Base-by-base conservation (phyloP, 2,888 invertebrate genomes). In the Pimpla rufipes region DNA sequence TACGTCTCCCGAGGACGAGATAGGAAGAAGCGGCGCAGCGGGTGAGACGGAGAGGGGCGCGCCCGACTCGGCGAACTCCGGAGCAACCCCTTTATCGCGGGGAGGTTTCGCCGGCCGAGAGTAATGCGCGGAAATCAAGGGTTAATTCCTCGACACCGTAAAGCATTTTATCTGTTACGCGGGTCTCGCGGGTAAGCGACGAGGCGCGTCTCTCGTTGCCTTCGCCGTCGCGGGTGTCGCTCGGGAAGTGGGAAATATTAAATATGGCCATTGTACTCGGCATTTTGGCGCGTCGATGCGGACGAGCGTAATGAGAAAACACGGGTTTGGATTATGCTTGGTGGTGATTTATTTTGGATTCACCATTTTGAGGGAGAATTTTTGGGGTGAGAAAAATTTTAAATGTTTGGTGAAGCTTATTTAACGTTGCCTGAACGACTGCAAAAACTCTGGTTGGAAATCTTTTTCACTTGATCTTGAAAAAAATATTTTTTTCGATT, bases 81-180 rank as follows among this genome's bases (percentile, higher is more conserved):
- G 86, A 89, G 87, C 90, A 90, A 90, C 91, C 91, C 92, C 91
- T 93, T 93, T 93, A 93, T 93, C 93, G 91, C 87, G 85, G 78
- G 85, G 87, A 81, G 87, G 89, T 87, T 89, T 90, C 89, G 88
- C 84, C 87, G 85, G 62, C 86, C 77, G 88, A 93, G 92, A 93
- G 89, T 93, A 92, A 93, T 92, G 92, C 89, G 86, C 89, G 89
- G 92, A 91, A 93, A 93, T 92, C 92, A 93, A 93, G 93, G 93
- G 92, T 93, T 93, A 93, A 93, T 93, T 93, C 91, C 87, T 87
- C 84, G 85, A 84, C 86, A 88, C 88, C 88, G 90, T 91, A 90
- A 93, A 92, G 89, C 89, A 91, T 92, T 92, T 93, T 93, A 93
- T 92, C 92, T 92, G 87, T 79, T 87, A 84, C 85, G 84, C 70